Conservation (phyloP, 2,113 vertebrate species). For the Rynchops niger region DNA sequence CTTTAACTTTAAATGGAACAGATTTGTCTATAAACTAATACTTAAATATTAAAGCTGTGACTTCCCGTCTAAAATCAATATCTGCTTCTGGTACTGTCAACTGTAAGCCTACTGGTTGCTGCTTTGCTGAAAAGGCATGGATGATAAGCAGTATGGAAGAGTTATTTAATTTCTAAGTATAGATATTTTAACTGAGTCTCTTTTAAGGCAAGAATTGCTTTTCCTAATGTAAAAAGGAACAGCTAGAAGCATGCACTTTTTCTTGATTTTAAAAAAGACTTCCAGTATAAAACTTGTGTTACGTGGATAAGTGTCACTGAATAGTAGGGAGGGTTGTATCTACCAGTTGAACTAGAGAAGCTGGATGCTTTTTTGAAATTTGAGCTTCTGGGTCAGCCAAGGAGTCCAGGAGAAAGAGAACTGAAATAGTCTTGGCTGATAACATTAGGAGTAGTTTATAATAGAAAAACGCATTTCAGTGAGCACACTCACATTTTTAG, state of each 20-base stretch:
- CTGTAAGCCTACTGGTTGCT: neutral
- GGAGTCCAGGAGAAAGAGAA: neutral
- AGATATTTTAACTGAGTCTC: no score
- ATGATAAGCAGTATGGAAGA: neutral
- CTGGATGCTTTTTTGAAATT: neutral
- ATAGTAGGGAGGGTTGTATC: neutral
- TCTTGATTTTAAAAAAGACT: neutral
- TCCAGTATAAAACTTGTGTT: neutral
- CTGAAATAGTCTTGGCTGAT: neutral
- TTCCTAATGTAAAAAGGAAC: neutral
- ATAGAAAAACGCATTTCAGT: neutral
- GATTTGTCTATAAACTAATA: neutral
- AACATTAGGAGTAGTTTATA: neutral
- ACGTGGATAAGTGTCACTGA: neutral
- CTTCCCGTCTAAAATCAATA: neutral
- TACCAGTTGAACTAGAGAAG: neutral
- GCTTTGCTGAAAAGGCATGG: neutral
- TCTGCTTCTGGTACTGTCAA: neutral
- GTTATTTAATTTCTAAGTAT: neutral
- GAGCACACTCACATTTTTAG: neutral
- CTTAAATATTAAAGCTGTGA: neutral
- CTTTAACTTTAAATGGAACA: neutral
- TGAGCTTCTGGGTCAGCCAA: neutral
- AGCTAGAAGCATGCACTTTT: neutral
- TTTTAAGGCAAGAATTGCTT: neutral